These are phyloP conservation scores for Pycnonotus jocosus DNA, from an alignment of 2,113 vertebrate species.

Conservation along the genomic window DNA sequence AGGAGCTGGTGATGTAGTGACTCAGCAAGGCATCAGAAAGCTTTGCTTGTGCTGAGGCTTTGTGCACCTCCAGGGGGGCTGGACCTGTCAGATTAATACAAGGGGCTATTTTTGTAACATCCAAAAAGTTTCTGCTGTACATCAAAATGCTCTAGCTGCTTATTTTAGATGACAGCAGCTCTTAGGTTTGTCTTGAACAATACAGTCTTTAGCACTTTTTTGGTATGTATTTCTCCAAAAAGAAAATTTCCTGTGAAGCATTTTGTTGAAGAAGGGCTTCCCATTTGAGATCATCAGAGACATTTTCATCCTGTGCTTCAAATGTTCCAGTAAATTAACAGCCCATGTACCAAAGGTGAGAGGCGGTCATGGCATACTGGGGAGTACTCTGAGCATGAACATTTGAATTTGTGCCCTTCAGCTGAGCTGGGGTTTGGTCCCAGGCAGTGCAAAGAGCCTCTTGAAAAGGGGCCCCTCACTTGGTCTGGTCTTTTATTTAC, in stretches of 20 bases:
- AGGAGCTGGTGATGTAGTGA: slow-evolving; percentile 11
- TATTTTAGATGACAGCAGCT: slow-evolving; percentile 24
- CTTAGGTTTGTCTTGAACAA: slow-evolving; percentile 13
- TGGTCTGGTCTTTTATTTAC: background rate
- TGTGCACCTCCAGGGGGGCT: background rate
- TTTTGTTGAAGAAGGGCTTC: background rate
- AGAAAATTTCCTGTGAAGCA: background rate
- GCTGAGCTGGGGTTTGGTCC: background rate
- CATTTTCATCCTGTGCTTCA: background rate
- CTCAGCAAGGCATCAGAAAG: slow-evolving; percentile 36
- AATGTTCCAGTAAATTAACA: background rate
- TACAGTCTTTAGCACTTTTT: slow-evolving; percentile 1
- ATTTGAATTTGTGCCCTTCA: background rate
- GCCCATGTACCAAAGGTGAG: background rate
- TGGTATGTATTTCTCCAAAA: background rate
- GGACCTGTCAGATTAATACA: background rate
- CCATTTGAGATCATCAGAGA: background rate
- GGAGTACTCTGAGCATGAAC: background rate
- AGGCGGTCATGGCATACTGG: rapidly evolving
- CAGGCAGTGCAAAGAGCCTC: rapidly evolving
- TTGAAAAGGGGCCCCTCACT: background rate
- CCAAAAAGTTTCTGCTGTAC: background rate
- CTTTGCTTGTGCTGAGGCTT: background rate
- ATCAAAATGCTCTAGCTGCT: background rate
- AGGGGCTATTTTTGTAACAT: slow-evolving; percentile 12